These are phyloP conservation scores for Tenthredo livida DNA, from an alignment of 2,888 invertebrate species.

Conservation along the genomic window DNA sequence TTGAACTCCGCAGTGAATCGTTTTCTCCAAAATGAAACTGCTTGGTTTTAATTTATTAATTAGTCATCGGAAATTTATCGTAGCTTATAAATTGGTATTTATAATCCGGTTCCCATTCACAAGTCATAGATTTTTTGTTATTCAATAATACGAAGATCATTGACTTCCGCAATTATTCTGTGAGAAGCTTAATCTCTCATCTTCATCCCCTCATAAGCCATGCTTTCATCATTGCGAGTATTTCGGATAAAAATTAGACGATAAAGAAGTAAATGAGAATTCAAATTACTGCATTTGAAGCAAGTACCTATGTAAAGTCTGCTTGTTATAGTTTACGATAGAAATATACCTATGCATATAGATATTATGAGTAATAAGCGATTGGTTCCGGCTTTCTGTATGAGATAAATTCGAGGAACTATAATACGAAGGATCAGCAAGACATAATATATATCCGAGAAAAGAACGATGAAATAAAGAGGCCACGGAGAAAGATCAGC, in stretches of 20 bases:
- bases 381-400: neutral
- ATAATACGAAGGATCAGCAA: neutral
- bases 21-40: neutral
- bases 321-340: neutral
- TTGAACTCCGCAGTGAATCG: neutral
- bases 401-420: conserved; percentile 2
- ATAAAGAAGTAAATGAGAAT: neutral
- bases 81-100: neutral
- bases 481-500: conserved; percentile 45
- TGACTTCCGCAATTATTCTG: neutral
- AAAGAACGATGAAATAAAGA: conserved; percentile 30
- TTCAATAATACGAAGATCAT: neutral
- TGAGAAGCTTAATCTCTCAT: neutral
- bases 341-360: neutral
- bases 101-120: neutral
- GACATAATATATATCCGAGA: neutral
- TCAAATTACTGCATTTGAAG: neutral
- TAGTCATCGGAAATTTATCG: neutral
- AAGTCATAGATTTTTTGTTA: neutral
- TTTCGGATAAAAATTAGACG: neutral
- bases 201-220: neutral
- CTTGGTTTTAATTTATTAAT: neutral
- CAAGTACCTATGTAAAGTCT: neutral
- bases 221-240: neutral
- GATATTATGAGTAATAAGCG: neutral